Base-by-base conservation (phyloP, 2,797 vertebrate genomes). In the Anabas testudineus region DNA sequence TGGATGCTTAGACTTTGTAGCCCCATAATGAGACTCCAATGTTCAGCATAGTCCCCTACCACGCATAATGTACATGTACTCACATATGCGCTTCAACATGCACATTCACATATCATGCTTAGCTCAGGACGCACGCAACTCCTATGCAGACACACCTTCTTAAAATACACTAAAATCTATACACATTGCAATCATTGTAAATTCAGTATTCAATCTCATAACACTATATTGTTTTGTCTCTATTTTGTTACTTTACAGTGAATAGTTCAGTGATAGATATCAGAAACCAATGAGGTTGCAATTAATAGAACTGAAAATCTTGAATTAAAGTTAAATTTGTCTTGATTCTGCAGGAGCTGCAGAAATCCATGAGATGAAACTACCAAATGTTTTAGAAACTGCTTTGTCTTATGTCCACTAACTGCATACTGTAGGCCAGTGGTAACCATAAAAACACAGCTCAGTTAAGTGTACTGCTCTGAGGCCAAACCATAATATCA, bases 1-100 rank as follows among this genome's bases (percentile, higher is more conserved):
- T 89, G 87, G 81, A 88, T 78, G 67, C 84, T 88, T 82, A 65
- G 79, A 87, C 67, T 85, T 72, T 86, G 80, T 82, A 80, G 70
- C 67, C 71, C 56, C 52, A 62, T 91, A 90, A 92, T 91, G 86
- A 92, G 81, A 70, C 78, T 79, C 47, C 63, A 72, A 71, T 75
- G 80, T 69, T 82, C 70, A 39, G 32, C 68, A 47, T 37, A 34
- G 66, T 71, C 76, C 67, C 74, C 60, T 18, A 81, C 72, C 9
- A 24, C 21, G 32, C 37, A 3, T 24, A 55, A 74, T 66, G 58
- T 47, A 71, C 67, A 67, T 76, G 54, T 73, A 71, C 28, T 75
- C 58, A 26, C 54, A 74, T 65, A 84, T 78, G 67, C 73, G 57
- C 71, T 74, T 76, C 74, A 55, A 56, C 56, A 77, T 59, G 69